These are phyloP conservation scores for Podilymbus podiceps DNA, from an alignment of 2,113 vertebrate genomes.

Conservation along the genomic window DNA sequence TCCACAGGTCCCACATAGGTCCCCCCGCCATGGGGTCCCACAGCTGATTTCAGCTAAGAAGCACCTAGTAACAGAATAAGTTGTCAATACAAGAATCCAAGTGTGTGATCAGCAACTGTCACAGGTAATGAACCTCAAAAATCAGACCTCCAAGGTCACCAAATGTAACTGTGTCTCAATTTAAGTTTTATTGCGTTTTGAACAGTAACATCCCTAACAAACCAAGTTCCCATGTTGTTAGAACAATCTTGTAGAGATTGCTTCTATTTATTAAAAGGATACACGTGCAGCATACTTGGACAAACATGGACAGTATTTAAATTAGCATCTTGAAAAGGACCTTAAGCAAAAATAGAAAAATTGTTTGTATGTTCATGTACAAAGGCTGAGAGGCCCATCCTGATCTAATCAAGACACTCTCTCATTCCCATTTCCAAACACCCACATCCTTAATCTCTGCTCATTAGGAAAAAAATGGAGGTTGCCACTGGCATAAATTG, in stretches of 20 bases:
- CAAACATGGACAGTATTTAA: neutral
- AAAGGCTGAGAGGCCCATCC: neutral
- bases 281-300: neutral
- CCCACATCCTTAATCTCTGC: neutral
- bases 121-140: neutral
- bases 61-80: neutral
- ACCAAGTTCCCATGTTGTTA: neutral
- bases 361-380: neutral
- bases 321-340: neutral
- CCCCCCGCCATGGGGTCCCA: neutral
- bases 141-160: neutral
- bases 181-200: neutral
- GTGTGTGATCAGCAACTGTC: neutral
- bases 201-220: neutral
- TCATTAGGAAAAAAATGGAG: neutral
- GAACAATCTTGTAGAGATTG: neutral
- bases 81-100: neutral
- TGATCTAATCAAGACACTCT: neutral
- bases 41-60: neutral
- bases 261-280: conserved; percentile 28
- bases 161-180: neutral
- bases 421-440: neutral
- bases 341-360: neutral
- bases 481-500: neutral
- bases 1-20: neutral